A percentile compares a stretch with the other conserved stretches of the same genome.
These are phyloP conservation scores for Felis chaus DNA, from an alignment of 2,113 vertebrate genomes.

Conservation along the genomic window DNA sequence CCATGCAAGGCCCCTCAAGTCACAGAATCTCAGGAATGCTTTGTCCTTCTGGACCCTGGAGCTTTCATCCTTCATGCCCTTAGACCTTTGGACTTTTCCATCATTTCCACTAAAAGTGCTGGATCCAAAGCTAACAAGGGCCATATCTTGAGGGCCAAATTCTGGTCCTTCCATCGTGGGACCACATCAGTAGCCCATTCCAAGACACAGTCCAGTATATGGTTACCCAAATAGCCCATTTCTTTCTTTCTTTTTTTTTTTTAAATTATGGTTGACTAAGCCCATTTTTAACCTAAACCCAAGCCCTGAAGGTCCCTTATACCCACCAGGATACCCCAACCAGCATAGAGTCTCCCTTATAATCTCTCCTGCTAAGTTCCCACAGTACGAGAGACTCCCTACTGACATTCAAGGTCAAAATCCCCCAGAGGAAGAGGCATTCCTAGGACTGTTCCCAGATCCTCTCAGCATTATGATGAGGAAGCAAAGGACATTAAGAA, in stretches of 20 bases:
- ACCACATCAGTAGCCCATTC: neutral
- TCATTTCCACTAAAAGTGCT: neutral
- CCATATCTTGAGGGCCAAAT: neutral
- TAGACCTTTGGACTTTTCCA: neutral
- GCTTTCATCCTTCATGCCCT: neutral
- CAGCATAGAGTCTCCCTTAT: neutral
- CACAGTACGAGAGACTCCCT: neutral
- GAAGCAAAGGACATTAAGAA: conserved; percentile 35
- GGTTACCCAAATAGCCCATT: conserved; percentile 23
- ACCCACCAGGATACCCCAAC: neutral
- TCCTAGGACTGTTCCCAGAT: conserved; percentile 38
- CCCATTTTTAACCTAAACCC: conserved; percentile 44
- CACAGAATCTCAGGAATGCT: neutral
- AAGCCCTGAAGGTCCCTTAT: neutral
- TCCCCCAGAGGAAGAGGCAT: conserved; percentile 6
- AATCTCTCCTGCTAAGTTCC: neutral
- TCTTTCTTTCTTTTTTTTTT: neutral
- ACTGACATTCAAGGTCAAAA: conserved; percentile 39
- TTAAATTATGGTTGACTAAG: neutral
- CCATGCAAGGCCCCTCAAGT: neutral
- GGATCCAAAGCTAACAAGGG: conserved; percentile 21
- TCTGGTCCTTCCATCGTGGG: neutral
- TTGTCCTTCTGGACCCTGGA: neutral
- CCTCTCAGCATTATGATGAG: conserved; percentile 6
- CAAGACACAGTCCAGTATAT: neutral